Percentiles rank a stretch among this genome's conserved stretches.
Evolutionary conservation across 2,888 invertebrate genomes (phyloP).

Genomic region (Villa cingulata): DNA sequence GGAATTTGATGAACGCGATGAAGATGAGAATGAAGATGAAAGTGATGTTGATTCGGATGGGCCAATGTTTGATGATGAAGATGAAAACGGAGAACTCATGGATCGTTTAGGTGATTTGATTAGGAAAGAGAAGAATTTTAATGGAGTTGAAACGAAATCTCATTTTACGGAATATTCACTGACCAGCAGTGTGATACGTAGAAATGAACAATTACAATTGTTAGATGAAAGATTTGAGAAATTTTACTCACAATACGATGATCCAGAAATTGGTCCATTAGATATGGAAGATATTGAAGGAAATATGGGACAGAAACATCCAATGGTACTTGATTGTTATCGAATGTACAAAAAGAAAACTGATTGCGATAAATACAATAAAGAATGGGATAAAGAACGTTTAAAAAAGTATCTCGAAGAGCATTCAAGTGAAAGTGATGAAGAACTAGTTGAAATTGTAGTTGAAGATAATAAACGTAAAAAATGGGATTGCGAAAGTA

Average conservation of each 20-base stretch:
- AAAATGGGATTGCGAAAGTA: conserved; percentile 85
- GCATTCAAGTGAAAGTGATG: conserved; percentile 39
- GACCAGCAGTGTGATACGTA: conserved; percentile 75
- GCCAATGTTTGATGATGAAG: conserved; percentile 36
- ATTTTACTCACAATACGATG: conserved; percentile 73
- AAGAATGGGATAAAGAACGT: conserved; percentile 39
- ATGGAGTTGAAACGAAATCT: conserved; percentile 68
- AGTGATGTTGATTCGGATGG: conserved; percentile 23
- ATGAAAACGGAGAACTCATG: conserved; percentile 37
- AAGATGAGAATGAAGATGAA: conserved; percentile 14
- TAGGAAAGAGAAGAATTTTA: conserved; percentile 33
- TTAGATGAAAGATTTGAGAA: conserved; percentile 83
- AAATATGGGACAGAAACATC: conserved; percentile 38
- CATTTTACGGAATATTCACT: conserved; percentile 88
- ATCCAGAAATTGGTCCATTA: conserved; percentile 77
- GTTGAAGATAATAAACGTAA: conserved; percentile 49
- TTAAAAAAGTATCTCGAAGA: conserved; percentile 25
- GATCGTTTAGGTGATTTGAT: conserved; percentile 36
- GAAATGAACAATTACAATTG: conserved; percentile 68
- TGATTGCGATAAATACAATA: conserved; percentile 42
- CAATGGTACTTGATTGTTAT: conserved; percentile 55
- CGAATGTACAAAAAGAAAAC: conserved; percentile 58
- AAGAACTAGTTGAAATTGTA: conserved; percentile 45
- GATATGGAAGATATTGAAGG: conserved; percentile 82
- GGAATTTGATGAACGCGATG: conserved; percentile 21